Conservation (phyloP, 2,113 vertebrate genomes). For the Hypomesus transpacificus region DNA sequence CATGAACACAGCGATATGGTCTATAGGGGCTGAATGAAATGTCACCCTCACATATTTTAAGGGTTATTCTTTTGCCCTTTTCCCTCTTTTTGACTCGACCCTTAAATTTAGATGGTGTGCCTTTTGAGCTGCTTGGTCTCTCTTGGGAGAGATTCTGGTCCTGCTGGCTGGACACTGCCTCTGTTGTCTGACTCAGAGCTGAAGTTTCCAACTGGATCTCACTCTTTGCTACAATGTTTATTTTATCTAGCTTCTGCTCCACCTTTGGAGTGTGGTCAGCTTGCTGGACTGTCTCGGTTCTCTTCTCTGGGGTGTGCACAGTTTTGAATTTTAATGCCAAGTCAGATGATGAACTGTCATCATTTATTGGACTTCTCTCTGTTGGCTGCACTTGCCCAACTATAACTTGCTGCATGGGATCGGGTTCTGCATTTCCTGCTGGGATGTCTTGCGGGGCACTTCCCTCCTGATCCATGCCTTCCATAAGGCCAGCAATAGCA, state of each 20-base stretch:
- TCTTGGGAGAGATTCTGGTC: slow-evolving; percentile 50
- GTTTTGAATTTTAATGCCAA: slow-evolving; percentile 10
- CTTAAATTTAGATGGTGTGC: slow-evolving; percentile 57
- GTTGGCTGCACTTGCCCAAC: slow-evolving; percentile 59
- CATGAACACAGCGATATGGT: slow-evolving; percentile 94
- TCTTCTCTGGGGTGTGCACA: slow-evolving; percentile 33
- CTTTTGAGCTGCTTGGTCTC: slow-evolving; percentile 65
- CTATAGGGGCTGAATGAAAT: slow-evolving; percentile 85
- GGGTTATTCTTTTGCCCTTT: slow-evolving; percentile 64
- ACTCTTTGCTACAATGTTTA: slow-evolving; percentile 27
- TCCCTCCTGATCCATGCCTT: slow-evolving; percentile 26
- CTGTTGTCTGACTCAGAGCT: slow-evolving; percentile 37
- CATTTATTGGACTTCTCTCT: slow-evolving; percentile 33
- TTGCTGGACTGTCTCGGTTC: neutral
- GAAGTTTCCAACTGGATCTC: slow-evolving; percentile 22
- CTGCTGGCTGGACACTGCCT: slow-evolving; percentile 31
- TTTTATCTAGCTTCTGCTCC: slow-evolving; percentile 27
- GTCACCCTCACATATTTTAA: slow-evolving; percentile 62
- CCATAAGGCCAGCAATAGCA: slow-evolving; percentile 49
- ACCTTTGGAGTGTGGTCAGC: slow-evolving; percentile 40
- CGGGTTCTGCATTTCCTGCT: slow-evolving; percentile 22
- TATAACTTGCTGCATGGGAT: slow-evolving; percentile 38
- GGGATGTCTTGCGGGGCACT: slow-evolving; percentile 27
- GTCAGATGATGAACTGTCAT: slow-evolving; percentile 30
- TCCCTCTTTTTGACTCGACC: slow-evolving; percentile 52